phyloP scores from a whole-genome alignment of 2,113 vertebrate genomes.

The Phrynocephalus versicolor region DNA sequence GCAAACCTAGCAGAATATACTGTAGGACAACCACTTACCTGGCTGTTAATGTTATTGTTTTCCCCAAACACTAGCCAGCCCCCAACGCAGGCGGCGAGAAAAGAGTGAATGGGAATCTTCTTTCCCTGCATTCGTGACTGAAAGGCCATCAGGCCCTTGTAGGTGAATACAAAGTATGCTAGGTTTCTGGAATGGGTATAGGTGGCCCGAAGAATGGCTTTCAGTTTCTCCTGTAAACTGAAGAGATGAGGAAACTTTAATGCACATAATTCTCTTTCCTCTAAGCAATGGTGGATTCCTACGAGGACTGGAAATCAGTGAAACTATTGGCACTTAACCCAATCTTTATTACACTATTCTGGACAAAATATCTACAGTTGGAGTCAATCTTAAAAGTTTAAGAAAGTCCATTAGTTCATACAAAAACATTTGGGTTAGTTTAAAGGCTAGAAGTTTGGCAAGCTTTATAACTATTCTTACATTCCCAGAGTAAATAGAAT shows the following conservation, averaged over 20 bases:
- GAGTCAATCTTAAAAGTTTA: background rate
- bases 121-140: conserved; percentile 85
- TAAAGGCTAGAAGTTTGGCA: background rate
- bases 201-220: conserved; percentile 86
- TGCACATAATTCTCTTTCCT: background rate
- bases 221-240: conserved; percentile 90
- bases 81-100: conserved; percentile 90
- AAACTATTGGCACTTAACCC: too few species aligned
- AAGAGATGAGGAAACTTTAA: conserved; percentile 35
- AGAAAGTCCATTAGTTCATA: background rate
- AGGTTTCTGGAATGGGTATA: conserved; percentile 91
- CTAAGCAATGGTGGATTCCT: too few species aligned
- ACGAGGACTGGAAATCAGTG: too few species aligned
- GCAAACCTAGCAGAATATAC: background rate
- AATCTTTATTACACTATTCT: too few species aligned
- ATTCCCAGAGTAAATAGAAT: too few species aligned
- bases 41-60: conserved; percentile 94
- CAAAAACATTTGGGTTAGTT: background rate
- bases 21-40: conserved; percentile 78
- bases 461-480: too few species aligned
- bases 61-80: conserved; percentile 90
- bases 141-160: conserved; percentile 86
- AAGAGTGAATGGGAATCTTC: conserved; percentile 85
- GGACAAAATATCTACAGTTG: background rate
- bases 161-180: conserved; percentile 91